Percentiles rank a stretch among this genome's conserved stretches.
phyloP scores from a whole-genome alignment of 1,140 invertebrate species.

The Lutraria rhynchaena region DNA sequence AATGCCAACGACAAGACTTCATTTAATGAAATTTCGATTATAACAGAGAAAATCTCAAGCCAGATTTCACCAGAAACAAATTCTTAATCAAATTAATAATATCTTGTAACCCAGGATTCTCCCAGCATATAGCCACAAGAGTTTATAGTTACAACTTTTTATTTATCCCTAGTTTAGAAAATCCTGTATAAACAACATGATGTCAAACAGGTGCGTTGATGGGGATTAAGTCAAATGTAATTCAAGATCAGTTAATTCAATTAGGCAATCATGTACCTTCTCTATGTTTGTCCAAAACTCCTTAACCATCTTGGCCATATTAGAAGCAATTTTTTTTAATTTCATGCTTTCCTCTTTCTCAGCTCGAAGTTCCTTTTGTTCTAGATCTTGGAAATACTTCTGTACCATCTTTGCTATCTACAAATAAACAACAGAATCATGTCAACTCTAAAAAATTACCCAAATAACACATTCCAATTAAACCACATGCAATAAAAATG shows the following conservation, averaged over 20 bases:
- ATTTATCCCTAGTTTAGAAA: conserved; percentile 9
- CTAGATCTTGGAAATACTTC: conserved; percentile 98
- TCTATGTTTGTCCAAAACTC: conserved; percentile 98
- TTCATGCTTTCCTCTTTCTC: conserved; percentile 95
- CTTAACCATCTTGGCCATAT: conserved; percentile 96
- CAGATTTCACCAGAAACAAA: too few species aligned
- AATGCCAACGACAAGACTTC: too few species aligned
- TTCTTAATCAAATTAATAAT: too few species aligned
- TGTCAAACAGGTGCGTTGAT: conserved; percentile 32
- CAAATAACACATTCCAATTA: background rate
- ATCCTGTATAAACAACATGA: conserved; percentile 6
- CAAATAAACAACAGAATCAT: conserved; percentile 52
- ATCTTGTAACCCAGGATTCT: conserved; percentile 32
- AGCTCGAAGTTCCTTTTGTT: conserved; percentile 92
- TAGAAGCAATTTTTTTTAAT: conserved; percentile 92
- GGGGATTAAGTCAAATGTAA: too few species aligned
- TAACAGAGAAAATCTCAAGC: too few species aligned
- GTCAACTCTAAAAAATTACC: background rate
- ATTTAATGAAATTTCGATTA: too few species aligned
- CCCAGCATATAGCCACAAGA: conserved; percentile 8
- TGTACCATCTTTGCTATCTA: conserved; percentile 90
- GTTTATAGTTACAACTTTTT: conserved; percentile 32
- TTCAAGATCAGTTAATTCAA: too few species aligned
- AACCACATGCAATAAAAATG: background rate
- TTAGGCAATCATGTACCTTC: conserved; percentile 85